These are phyloP conservation scores for Gobio gobio DNA, from an alignment of 2,113 vertebrate genomes.

Conservation along the genomic window DNA sequence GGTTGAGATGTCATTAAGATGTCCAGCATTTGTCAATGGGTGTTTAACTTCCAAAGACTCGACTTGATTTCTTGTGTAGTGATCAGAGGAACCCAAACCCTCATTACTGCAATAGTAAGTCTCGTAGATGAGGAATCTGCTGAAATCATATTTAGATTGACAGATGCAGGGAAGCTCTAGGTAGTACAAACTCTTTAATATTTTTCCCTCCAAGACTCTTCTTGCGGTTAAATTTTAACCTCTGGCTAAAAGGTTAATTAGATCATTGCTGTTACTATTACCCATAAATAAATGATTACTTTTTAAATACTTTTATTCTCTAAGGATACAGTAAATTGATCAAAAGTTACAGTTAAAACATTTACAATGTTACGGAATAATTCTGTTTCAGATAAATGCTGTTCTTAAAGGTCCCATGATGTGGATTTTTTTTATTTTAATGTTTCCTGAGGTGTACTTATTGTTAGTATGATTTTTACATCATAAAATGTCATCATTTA, in stretches of 20 bases:
- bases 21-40: background rate
- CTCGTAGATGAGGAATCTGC: background rate
- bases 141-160: background rate
- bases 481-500: no score
- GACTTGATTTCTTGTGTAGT: background rate
- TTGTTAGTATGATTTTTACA: no score
- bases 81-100: background rate
- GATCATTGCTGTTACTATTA: background rate
- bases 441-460: no score
- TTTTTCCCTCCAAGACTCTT: background rate
- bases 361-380: background rate
- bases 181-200: background rate
- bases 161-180: background rate
- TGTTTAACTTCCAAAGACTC: conserved; percentile 14
- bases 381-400: background rate
- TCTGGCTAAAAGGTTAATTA: background rate
- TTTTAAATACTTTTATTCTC: background rate
- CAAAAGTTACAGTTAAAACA: background rate
- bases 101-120: background rate
- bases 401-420: background rate
- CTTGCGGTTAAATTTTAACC: background rate
- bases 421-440: no score
- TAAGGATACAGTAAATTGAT: background rate
- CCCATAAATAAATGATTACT: no score
- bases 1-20: background rate